Conservation (phyloP, 2,113 vertebrate genomes). For the Paradoxurus hermaphroditus region DNA sequence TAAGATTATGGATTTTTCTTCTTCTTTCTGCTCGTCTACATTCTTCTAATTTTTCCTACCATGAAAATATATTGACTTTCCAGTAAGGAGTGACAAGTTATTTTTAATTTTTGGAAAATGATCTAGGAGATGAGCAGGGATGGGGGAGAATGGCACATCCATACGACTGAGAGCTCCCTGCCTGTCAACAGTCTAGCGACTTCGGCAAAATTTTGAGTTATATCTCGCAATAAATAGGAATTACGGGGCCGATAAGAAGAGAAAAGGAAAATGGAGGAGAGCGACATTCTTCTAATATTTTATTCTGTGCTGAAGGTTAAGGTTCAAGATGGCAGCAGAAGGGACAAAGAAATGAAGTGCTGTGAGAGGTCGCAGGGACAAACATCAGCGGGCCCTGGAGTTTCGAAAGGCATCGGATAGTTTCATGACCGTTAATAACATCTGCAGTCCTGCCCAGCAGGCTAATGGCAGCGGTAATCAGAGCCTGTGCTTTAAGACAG, state of each 20-base stretch:
- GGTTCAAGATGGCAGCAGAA: background rate
- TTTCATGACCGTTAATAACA: slow-evolving; percentile 67
- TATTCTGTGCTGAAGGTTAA: slow-evolving; percentile 10
- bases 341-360: background rate
- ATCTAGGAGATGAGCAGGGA: background rate
- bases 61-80: slow-evolving; percentile 53
- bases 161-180: background rate
- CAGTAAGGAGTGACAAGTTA: slow-evolving; percentile 28
- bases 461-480: slow-evolving; percentile 57
- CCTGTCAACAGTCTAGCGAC: no score
- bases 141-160: background rate
- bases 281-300: background rate
- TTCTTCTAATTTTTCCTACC: slow-evolving; percentile 60
- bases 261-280: background rate
- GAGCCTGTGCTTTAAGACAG: background rate
- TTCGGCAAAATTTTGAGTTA: background rate
- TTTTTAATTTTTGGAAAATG: slow-evolving; percentile 32
- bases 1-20: slow-evolving; percentile 50
- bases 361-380: background rate
- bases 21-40: slow-evolving; percentile 12
- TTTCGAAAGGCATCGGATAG: slow-evolving; percentile 48
- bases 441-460: slow-evolving; percentile 46
- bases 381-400: background rate
- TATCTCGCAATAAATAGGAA: background rate
- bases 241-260: no score